A percentile compares a stretch with the other conserved stretches of the same genome.
These are phyloP conservation scores for Uropetala carovei DNA, from an alignment of 2,888 invertebrate genomes.

Conservation along the genomic window DNA sequence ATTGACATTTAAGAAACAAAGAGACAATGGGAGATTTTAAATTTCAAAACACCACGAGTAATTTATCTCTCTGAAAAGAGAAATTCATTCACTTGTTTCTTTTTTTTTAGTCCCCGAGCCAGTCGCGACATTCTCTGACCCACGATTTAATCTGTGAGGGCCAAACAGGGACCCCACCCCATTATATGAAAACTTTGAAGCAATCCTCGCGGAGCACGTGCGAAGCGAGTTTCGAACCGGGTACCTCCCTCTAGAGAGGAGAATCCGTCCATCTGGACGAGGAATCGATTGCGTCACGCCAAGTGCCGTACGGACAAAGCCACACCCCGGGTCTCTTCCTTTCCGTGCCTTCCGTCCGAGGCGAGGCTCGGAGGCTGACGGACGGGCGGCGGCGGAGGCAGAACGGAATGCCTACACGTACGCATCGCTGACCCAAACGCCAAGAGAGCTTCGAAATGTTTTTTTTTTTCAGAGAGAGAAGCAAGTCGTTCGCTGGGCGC, in stretches of 20 bases:
- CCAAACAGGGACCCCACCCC: background rate
- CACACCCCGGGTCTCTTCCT: background rate
- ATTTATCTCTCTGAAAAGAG: too few relatives aligned
- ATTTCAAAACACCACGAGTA: too few relatives aligned
- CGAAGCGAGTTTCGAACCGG: background rate
- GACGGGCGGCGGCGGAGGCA: background rate
- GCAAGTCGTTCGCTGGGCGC: slow-evolving; percentile 13
- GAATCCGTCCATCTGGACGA: background rate
- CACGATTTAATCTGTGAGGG: background rate
- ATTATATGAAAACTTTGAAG: background rate
- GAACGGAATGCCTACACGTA: background rate
- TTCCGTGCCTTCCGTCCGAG: background rate
- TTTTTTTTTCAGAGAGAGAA: background rate
- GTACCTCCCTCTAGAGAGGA: background rate
- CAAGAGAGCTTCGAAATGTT: background rate
- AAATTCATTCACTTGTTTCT: background rate
- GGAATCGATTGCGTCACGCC: background rate
- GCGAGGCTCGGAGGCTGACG: background rate
- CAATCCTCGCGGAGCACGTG: background rate
- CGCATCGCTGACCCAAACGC: background rate
- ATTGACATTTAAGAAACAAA: too few relatives aligned
- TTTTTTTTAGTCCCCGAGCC: background rate
- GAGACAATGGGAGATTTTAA: too few relatives aligned
- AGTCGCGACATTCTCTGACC: background rate
- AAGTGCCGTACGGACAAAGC: background rate